Evolutionary conservation across 2,888 invertebrate species (phyloP), one percentile per base, ranked within the genome.

Genomic region (Drosophila peninsularis): DNA sequence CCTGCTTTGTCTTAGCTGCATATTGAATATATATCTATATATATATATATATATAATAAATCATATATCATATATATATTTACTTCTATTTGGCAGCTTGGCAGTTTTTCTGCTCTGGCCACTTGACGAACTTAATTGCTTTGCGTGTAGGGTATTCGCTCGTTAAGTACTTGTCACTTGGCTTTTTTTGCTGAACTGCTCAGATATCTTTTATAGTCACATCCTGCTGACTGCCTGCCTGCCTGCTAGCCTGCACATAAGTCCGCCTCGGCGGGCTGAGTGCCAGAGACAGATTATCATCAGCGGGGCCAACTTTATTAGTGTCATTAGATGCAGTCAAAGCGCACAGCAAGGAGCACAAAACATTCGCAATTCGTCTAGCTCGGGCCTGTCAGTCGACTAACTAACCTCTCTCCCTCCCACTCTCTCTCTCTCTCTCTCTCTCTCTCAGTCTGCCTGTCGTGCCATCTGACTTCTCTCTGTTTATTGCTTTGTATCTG

Each of bases 271-370:
- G 21, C 30, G 47, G 11, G 34, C 60, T 21, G 66, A 79, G 70
- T 73, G 80, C 83, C 83, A 76, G 80, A 82, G 80, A 81, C 86
- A 86, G 86, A 81, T 81, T 85, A 82, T 78, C 84, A 83, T 86
- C 84, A 86, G 81, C 72, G 87, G 83, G 61, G 42, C 75, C 81
- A 82, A 86, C 87, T 81, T 82, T 83, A 82, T 82, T 86, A 83
- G 81, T 86, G 82, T 82, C 84, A 82, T 82, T 82, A 82, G 84
- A 80, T 83, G 87, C 84, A 82, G 87, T 86, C 81, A 86, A 71
- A 82, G 85, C 80, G 72, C 82, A 85, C 63, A 81, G 84, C 64
- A 74, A 80, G 75, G 49, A 68, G 60, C 79, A 64, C 75, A 72
- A 79, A 62, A 52, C 52, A 70, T 34, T 73, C 69, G 58, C 70